Evolutionary conservation across 2,888 invertebrate species (phyloP).

Genomic region (Mythimna pallens): DNA sequence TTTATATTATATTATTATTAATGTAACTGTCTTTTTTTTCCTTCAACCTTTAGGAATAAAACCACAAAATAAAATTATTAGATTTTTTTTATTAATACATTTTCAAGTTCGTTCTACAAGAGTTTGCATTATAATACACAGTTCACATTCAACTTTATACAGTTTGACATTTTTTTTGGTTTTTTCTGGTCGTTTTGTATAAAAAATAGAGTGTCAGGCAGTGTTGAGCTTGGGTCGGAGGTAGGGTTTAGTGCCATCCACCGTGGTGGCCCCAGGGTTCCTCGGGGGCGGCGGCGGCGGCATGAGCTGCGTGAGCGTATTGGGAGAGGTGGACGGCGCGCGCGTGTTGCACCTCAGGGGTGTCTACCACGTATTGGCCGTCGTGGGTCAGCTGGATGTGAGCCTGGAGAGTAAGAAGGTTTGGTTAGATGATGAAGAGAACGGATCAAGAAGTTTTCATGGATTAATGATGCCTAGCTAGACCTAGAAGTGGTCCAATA

Average conservation of each 20-base stretch:
- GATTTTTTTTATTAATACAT: slow-evolving; percentile 84
- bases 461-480: no score
- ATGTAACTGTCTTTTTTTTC: no score
- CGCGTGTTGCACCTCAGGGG: slow-evolving; percentile 88
- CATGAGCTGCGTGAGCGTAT: slow-evolving; percentile 86
- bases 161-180: slow-evolving; percentile 81
- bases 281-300: slow-evolving; percentile 86
- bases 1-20: no score
- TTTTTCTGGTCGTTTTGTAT: slow-evolving; percentile 84
- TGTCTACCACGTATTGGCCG: slow-evolving; percentile 88
- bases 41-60: slow-evolving; percentile 53
- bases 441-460: no score
- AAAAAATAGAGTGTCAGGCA: slow-evolving; percentile 82
- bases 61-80: slow-evolving; percentile 77
- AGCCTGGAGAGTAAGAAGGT: slow-evolving; percentile 70
- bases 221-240: slow-evolving; percentile 77
- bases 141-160: slow-evolving; percentile 87
- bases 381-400: slow-evolving; percentile 89
- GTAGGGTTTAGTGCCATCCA: slow-evolving; percentile 86
- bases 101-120: slow-evolving; percentile 87
- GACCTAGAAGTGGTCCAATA: no score
- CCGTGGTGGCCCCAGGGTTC: slow-evolving; percentile 83
- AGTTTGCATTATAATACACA: slow-evolving; percentile 85
- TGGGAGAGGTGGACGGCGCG: slow-evolving; percentile 85
- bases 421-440: background rate